phyloP scores from a whole-genome alignment of 2,888 invertebrate genomes.

The Lycophotia porphyrea region DNA sequence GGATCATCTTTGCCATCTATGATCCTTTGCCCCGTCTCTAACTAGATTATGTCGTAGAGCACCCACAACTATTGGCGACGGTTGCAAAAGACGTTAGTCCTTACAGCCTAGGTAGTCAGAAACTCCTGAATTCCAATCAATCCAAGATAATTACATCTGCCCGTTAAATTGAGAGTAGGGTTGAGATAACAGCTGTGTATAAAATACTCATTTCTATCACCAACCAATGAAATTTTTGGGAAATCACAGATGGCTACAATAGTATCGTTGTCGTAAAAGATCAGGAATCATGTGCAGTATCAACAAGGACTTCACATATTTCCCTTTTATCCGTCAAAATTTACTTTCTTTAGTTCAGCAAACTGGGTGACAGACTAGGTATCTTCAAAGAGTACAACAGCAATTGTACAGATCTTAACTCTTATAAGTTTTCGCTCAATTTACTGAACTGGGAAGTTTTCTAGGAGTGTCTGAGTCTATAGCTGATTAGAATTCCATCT shows the following conservation, averaged over 20 bases:
- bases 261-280: neutral
- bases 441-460: conserved; percentile 18
- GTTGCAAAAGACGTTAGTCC: neutral
- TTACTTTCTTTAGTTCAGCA: conserved; percentile 30
- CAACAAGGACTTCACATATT: conserved; percentile 33
- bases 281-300: conserved; percentile 46
- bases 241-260: neutral
- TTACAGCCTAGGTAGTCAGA: neutral
- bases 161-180: neutral
- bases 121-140: neutral
- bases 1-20: neutral
- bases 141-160: neutral
- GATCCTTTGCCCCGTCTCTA: neutral
- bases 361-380: neutral
- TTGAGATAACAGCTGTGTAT: neutral
- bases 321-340: conserved; percentile 26
- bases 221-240: neutral
- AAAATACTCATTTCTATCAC: neutral
- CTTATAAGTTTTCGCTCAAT: neutral
- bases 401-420: conserved; percentile 8
- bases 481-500: conserved; percentile 48
- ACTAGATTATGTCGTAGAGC: neutral
- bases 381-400: neutral
- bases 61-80: neutral
- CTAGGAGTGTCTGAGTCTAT: neutral